A percentile compares a stretch with the other conserved stretches of the same genome.
phyloP scores from a whole-genome alignment of 1,140 invertebrate species.

The Harpegnathos saltator region DNA sequence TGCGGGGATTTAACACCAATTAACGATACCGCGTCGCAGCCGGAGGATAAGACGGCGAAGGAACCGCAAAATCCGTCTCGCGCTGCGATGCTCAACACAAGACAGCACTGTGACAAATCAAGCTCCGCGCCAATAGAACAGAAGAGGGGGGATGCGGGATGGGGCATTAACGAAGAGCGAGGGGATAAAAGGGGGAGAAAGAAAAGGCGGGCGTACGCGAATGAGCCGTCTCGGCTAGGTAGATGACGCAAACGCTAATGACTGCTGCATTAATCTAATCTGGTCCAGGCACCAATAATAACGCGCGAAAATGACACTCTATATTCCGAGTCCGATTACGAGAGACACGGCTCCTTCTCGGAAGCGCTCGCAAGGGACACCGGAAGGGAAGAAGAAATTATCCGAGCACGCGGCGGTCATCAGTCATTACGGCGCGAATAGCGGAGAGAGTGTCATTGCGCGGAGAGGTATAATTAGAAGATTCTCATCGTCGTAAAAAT shows the following conservation, averaged over 20 bases:
- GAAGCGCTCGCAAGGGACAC: conserved; percentile 28
- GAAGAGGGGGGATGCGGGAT: conserved; percentile 16
- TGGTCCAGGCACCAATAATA: conserved; percentile 71
- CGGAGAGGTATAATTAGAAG: background rate
- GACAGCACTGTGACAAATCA: conserved; percentile 55
- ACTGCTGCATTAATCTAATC: conserved; percentile 76
- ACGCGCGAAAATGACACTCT: conserved; percentile 70
- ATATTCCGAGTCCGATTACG: conserved; percentile 55
- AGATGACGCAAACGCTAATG: conserved; percentile 71
- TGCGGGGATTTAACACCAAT: no score
- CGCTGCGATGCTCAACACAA: conserved; percentile 33
- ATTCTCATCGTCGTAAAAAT: background rate
- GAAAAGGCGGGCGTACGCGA: conserved; percentile 3
- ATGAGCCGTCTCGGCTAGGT: conserved; percentile 59
- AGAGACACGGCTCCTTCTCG: conserved; percentile 19
- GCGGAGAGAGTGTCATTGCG: background rate
- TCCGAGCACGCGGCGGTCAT: background rate
- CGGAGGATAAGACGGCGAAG: background rate
- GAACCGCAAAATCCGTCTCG: conserved; percentile 5
- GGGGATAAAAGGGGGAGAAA: conserved; percentile 1
- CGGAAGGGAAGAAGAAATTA: conserved; percentile 41
- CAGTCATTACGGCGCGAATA: background rate
- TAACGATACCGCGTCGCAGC: no score
- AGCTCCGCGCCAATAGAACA: conserved; percentile 52
- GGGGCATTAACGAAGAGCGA: conserved; percentile 24